These are phyloP conservation scores for Ridgeia piscesae DNA, from an alignment of 1,140 invertebrate species.

Conservation along the genomic window DNA sequence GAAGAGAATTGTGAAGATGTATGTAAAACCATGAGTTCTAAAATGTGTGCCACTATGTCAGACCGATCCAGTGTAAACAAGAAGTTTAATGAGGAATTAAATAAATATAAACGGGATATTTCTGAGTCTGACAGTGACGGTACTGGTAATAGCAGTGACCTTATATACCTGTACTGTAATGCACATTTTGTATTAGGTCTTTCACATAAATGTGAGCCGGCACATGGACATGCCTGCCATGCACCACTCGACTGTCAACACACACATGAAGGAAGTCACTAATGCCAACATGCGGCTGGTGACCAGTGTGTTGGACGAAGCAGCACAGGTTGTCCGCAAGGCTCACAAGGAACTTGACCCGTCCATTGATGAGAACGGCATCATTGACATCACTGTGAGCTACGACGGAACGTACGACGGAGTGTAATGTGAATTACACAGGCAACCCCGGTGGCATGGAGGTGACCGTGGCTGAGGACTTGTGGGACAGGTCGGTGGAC, in stretches of 20 bases:
- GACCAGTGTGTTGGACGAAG: too few relatives aligned
- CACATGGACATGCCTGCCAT: slow-evolving; percentile 5
- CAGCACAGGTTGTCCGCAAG: too few relatives aligned
- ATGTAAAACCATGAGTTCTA: slow-evolving; percentile 4
- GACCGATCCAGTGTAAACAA: slow-evolving; percentile 19
- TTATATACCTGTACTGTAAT: slow-evolving; percentile 21
- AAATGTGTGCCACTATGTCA: slow-evolving; percentile 24
- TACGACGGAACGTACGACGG: too few relatives aligned
- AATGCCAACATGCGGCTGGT: slow-evolving; percentile 12
- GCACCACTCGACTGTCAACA: too few relatives aligned
- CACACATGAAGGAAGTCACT: not conserved
- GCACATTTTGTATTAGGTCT: slow-evolving; percentile 25
- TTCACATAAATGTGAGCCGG: slow-evolving; percentile 17
- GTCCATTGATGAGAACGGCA: too few relatives aligned
- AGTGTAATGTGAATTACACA: too few relatives aligned
- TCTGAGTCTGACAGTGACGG: slow-evolving; percentile 4
- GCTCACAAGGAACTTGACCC: too few relatives aligned
- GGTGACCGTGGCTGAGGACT: too few relatives aligned
- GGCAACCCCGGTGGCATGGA: too few relatives aligned
- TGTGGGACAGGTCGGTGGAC: too few relatives aligned
- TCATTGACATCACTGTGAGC: too few relatives aligned
- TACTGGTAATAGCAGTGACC: slow-evolving; percentile 19
- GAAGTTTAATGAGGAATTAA: slow-evolving; percentile 18
- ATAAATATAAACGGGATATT: slow-evolving; percentile 11
- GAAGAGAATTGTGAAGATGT: slow-evolving; percentile 14